These are phyloP conservation scores for Ailurus styani DNA, from an alignment of 2,113 vertebrate genomes.

Conservation along the genomic window DNA sequence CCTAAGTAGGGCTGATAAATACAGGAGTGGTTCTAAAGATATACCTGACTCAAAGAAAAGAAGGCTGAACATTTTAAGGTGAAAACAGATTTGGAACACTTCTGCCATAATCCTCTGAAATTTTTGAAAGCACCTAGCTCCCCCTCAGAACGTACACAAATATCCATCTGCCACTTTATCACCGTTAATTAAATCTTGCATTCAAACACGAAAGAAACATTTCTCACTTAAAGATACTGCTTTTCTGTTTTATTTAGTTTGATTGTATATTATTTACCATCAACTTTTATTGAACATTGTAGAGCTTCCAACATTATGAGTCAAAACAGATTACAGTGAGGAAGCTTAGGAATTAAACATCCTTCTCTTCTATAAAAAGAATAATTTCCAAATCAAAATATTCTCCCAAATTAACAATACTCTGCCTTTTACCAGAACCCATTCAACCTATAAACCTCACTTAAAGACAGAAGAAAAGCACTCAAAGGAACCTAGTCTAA, in stretches of 20 bases:
- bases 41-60: background rate
- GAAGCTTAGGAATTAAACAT: background rate
- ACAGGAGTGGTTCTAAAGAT: background rate
- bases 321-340: background rate
- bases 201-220: background rate
- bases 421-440: background rate
- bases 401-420: background rate
- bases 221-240: background rate
- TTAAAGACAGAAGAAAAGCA: background rate
- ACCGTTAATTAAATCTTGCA: conserved; percentile 18
- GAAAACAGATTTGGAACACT: background rate
- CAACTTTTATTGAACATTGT: background rate
- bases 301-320: background rate
- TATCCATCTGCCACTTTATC: background rate
- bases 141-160: background rate
- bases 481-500: background rate
- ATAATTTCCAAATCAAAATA: conserved; percentile 31
- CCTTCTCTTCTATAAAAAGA: conserved; percentile 15
- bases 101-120: background rate
- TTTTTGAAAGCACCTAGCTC: background rate
- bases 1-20: background rate
- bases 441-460: background rate
- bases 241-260: conserved; percentile 7
- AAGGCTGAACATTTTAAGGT: background rate
- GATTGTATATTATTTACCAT: background rate